Conservation (phyloP, 2,113 vertebrate species). For the Cyphomyrus discorhynchus region DNA sequence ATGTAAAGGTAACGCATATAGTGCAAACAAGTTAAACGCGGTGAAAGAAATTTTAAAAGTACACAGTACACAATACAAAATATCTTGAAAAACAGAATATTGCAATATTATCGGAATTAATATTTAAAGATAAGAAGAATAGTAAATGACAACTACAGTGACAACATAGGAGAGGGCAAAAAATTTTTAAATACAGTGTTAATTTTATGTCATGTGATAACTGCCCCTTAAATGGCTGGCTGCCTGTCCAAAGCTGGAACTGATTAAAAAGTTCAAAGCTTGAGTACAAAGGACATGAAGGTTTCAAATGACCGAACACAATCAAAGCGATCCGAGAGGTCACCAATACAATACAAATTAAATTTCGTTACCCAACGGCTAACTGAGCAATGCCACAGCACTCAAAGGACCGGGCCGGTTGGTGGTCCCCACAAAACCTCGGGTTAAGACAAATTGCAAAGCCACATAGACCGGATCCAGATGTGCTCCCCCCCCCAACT, state of each 20-base stretch:
- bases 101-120: neutral
- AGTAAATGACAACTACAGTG: neutral
- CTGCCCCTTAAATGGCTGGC: neutral
- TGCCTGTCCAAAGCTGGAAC: neutral
- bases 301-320: slow-evolving; percentile 6
- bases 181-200: neutral
- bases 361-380: neutral
- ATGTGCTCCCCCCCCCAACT: neutral
- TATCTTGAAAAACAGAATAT: neutral
- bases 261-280: neutral
- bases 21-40: neutral
- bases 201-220: neutral
- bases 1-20: neutral
- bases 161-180: neutral
- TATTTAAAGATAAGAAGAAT: neutral
- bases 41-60: neutral
- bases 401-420: neutral
- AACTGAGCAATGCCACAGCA: neutral
- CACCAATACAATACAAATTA: slow-evolving; percentile 3
- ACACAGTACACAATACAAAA: neutral
- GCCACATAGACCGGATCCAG: neutral
- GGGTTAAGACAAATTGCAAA: neutral
- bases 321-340: neutral
- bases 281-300: neutral
- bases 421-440: neutral